Evolutionary conservation across 2,113 vertebrate genomes (phyloP), one percentile per base, ranked within the genome.

Genomic region (Murina feae): DNA sequence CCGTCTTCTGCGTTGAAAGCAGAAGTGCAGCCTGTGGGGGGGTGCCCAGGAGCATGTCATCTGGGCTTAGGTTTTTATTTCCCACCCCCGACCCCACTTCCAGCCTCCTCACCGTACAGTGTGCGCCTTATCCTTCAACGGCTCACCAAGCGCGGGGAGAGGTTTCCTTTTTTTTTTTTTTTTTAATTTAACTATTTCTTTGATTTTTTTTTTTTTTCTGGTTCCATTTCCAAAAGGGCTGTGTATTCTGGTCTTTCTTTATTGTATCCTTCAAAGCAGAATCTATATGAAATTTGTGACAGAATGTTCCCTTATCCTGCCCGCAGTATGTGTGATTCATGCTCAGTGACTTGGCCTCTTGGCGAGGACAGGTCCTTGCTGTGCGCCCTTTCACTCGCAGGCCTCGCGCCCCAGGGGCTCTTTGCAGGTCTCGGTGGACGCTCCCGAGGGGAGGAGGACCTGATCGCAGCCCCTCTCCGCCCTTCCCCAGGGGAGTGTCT

Each of bases 171-270:
- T 68, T 35, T 35, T 79, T 35, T 60, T 60, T 53, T 71, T 94
- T 63, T 58, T 82, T 30, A 1, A 58, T 66, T 83, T 21, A 3
- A 63, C 35, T 6, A 12, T 87, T 23, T 25, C 0, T 44, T 71
- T 2, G 0, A 1, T 91, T 90, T 91, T 97, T 97, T 90, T 91
- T 97, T 97, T 35, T 87, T 96, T 16, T 14, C 25, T 9, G 2
- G 60, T 95, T 39, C 47, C 2, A 7, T 75, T 81, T 74, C 47
- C 47, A 47, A 72, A 63, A 69, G 21, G 10, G 47, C 55, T 10
- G 32, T 78, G 21, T 32, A 25, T 72, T 51, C 76, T 66, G 78
- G 42, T 86, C 39, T 84, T 63, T 32, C 66, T 69, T 89, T 13
- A 17, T 14, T 92, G 42, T 83, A 16, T 92, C 42, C 93, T 94